A percentile compares a stretch with the other conserved stretches of the same genome.
Evolutionary conservation across 2,888 invertebrate species (phyloP).

Genomic region (Merodon equestris): DNA sequence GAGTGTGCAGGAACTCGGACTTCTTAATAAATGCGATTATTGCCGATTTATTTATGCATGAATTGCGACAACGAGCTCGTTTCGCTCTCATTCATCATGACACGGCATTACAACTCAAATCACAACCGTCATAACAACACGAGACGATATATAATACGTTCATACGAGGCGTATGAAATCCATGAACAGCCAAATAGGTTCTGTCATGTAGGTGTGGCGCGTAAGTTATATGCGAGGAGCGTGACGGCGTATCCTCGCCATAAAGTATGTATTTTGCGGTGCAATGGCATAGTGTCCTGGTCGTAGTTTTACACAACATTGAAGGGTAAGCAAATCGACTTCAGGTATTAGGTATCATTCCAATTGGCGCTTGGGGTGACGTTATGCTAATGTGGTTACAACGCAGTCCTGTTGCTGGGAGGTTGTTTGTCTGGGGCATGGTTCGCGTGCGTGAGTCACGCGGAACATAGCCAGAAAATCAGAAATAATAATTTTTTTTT

Average conservation of each 20-base stretch:
- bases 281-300: constrained; percentile 49
- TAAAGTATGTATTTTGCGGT: constrained; percentile 45
- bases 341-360: constrained; percentile 59
- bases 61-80: constrained; percentile 38
- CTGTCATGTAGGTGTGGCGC: neutral
- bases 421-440: neutral
- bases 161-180: neutral
- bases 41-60: constrained; percentile 63
- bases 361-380: constrained; percentile 64
- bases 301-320: constrained; percentile 58
- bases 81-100: constrained; percentile 54
- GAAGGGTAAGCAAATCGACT: constrained; percentile 65
- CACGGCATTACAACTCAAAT: constrained; percentile 58
- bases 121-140: constrained; percentile 49
- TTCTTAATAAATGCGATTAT: constrained; percentile 50
- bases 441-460: constrained; percentile 64
- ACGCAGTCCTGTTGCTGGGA: neutral
- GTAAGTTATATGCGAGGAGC: constrained; percentile 4
- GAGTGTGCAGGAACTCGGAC: constrained; percentile 16
- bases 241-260: constrained; percentile 26
- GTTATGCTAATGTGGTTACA: constrained; percentile 49
- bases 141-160: neutral
- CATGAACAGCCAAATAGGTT: constrained; percentile 1
- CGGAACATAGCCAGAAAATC: constrained; percentile 62
- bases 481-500: constrained; percentile 51